Conservation (phyloP, 2,888 invertebrate species). For the Amphipyra tragopoginis region DNA sequence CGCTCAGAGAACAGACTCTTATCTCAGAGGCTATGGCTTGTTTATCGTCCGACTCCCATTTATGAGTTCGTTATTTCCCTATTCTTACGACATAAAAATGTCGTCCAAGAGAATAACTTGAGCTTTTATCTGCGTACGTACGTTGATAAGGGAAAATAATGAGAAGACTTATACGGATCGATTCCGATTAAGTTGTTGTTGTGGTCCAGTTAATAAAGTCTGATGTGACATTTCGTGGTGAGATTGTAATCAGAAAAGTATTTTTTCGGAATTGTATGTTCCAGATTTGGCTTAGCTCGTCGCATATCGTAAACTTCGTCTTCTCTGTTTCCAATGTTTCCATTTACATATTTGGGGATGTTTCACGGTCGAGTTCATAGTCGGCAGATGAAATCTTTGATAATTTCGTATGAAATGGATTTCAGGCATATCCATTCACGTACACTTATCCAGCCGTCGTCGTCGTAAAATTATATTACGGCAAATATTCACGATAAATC, state of each 20-base stretch:
- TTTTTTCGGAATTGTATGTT: conserved; percentile 48
- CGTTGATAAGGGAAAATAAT: conserved; percentile 86
- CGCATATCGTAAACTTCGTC: conserved; percentile 61
- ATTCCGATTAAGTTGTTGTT: conserved; percentile 83
- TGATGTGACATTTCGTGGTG: conserved; percentile 58
- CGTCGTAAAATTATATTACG: conserved; percentile 45
- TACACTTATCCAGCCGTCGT: conserved; percentile 34
- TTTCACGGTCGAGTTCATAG: conserved; percentile 67
- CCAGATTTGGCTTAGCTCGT: conserved; percentile 40
- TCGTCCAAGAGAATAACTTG: conserved; percentile 84
- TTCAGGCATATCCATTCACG: conserved; percentile 44
- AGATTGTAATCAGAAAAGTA: conserved; percentile 52
- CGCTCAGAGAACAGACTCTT: conserved; percentile 73
- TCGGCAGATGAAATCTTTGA: conserved; percentile 67
- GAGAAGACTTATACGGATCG: conserved; percentile 81
- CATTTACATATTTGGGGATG: conserved; percentile 70
- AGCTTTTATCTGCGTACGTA: conserved; percentile 82
- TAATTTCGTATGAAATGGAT: conserved; percentile 68
- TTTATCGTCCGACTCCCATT: conserved; percentile 86
- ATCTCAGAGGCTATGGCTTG: conserved; percentile 82
- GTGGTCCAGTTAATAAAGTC: conserved; percentile 75
- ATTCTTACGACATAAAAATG: conserved; percentile 87
- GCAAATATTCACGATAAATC: conserved; percentile 38
- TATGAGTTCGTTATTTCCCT: conserved; percentile 88
- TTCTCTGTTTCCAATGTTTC: conserved; percentile 70